Base-by-base conservation (phyloP, 2,797 vertebrate species). In the Crenuchus spilurus region DNA sequence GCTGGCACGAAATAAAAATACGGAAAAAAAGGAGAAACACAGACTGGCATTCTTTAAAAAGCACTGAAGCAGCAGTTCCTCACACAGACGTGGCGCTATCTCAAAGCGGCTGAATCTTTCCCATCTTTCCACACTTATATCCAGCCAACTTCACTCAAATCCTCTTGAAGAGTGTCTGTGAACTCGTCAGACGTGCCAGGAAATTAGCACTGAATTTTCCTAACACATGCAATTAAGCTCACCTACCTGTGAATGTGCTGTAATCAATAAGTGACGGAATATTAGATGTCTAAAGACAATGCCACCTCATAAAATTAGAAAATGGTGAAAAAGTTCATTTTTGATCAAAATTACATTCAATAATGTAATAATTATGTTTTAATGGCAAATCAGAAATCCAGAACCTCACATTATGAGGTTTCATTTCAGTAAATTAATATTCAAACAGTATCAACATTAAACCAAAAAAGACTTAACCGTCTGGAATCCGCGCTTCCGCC, bases 251-350 rank as follows among this genome's bases (percentile, higher is more conserved):
- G 81, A 73, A 74, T 72, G 48, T 74, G 82, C 77, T 80, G 80
- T 79, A 70, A 82, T 78, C 69, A 84, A 83, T 80, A 48, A 81
- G 82, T 80, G n/a, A n/a, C n/a, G n/a, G n/a, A n/a, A n/a, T n/a
- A n/a, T n/a, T n/a, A n/a, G n/a, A n/a, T n/a, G n/a, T n/a, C n/a
- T n/a, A n/a, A n/a, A n/a, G n/a, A n/a, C n/a, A n/a, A n/a, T n/a
- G n/a, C n/a, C n/a, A n/a, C n/a, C n/a, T n/a, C n/a, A n/a, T n/a
- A n/a, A n/a, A n/a, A n/a, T n/a, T n/a, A n/a, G n/a, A n/a, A n/a
- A n/a, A n/a, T n/a, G n/a, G n/a, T n/a, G n/a, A n/a, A n/a, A n/a
- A n/a, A n/a, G n/a, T n/a, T n/a, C n/a, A n/a, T n/a, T n/a, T n/a
- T n/a, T n/a, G n/a, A n/a, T n/a, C n/a, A n/a, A n/a, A n/a, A n/a